Conservation (phyloP, 2,113 vertebrate genomes). For the Psittacus erithacus region DNA sequence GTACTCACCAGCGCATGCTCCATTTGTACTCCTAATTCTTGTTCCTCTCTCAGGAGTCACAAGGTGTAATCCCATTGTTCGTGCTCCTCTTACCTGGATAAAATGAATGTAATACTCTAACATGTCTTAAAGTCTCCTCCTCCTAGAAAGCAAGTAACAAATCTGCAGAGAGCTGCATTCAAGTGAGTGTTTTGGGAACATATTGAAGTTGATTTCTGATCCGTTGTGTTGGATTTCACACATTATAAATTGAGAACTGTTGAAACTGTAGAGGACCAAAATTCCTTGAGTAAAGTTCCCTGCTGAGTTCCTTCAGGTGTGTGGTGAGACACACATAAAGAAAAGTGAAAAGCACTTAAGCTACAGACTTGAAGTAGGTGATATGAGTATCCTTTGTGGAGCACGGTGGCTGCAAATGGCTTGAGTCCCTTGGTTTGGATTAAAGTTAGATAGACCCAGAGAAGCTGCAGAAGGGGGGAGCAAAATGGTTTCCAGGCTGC, state of each 20-base stretch:
- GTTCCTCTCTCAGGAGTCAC: not conserved
- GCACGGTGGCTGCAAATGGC: not conserved
- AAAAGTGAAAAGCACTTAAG: not conserved
- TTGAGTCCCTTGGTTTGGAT: accelerated
- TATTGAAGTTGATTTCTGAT: not conserved
- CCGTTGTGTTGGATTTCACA: not conserved
- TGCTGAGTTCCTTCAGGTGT: not conserved
- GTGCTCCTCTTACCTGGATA: not conserved
- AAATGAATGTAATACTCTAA: not conserved
- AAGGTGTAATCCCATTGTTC: not conserved
- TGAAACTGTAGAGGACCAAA: not conserved
- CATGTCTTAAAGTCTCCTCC: not conserved
- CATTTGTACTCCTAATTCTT: not conserved
- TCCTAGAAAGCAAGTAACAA: not conserved
- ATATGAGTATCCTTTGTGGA: not conserved
- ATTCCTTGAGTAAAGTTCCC: not conserved
- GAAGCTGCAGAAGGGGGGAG: not conserved
- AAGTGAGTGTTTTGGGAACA: not conserved
- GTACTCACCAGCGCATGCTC: not conserved
- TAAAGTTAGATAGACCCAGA: not conserved
- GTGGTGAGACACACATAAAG: not conserved
- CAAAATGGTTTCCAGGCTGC: not conserved
- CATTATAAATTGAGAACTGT: not conserved
- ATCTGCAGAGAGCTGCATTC: not conserved
- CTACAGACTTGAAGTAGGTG: too few relatives aligned